These are phyloP conservation scores for Pissodes strobi DNA, from an alignment of 1,140 invertebrate genomes.

Conservation along the genomic window DNA sequence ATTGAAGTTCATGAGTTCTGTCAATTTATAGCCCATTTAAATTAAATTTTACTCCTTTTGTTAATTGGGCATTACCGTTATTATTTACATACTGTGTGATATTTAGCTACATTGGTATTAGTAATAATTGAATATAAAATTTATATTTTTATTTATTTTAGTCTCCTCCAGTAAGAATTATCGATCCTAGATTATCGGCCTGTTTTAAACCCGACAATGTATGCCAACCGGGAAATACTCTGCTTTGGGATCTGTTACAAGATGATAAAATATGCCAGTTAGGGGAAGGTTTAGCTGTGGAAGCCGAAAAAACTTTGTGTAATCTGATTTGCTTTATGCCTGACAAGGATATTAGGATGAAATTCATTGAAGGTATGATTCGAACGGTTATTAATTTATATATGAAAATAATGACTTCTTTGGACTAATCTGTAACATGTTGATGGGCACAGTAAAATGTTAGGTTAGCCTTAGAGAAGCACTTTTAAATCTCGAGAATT, in stretches of 20 bases:
- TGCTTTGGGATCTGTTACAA: constrained; percentile 92
- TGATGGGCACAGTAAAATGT: too few species aligned
- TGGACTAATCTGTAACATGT: not conserved
- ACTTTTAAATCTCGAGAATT: too few species aligned
- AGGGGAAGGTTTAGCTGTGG: constrained; percentile 83
- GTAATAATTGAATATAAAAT: too few species aligned
- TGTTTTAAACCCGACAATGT: constrained; percentile 77
- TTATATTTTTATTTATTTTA: too few species aligned
- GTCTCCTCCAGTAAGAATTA: constrained; percentile 45
- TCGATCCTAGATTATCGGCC: constrained; percentile 53
- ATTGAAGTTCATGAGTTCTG: too few species aligned
- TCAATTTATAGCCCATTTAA: too few species aligned
- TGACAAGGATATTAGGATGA: constrained; percentile 84
- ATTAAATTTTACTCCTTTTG: too few species aligned
- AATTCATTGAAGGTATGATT: constrained; percentile 83
- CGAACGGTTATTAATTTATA: not conserved
- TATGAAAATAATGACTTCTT: not conserved
- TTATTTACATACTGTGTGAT: too few species aligned
- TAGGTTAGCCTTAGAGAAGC: too few species aligned
- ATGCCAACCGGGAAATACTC: constrained; percentile 84
- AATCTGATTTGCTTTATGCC: constrained; percentile 88
- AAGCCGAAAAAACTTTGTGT: constrained; percentile 89
- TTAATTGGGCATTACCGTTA: too few species aligned
- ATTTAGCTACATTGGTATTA: too few species aligned
- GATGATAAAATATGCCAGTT: constrained; percentile 86